Base-by-base conservation (phyloP, 2,797 vertebrate species). In the Holocentrus rufus region DNA sequence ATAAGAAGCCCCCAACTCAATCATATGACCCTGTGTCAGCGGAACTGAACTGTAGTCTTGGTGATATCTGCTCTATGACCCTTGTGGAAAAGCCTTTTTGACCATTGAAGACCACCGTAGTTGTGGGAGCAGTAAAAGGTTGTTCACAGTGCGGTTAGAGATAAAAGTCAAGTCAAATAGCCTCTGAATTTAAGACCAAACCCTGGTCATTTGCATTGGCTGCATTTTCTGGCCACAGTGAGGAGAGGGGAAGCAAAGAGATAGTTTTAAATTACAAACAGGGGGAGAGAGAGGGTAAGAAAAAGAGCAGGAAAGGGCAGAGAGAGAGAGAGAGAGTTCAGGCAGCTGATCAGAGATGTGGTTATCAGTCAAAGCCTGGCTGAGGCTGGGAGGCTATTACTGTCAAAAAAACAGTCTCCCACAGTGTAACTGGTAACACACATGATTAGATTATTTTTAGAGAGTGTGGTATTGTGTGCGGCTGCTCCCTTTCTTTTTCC, bases 401-500 rank as follows among this genome's bases (percentile, higher is more conserved):
- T 42, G 49, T 76, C 46, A 66, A 50, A 74, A 53, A 17, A 34
- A 58, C 20, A 50, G 39, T 25, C 65, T 55, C n/a, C 18, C 36
- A 56, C 1, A 63, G 7, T 57, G 53, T 71, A 61, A 66, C 46
- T 63, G 47, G 54, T 22, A 11, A 60, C 23, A 18, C 44, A 55
- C 11, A 47, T 58, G 47, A 74, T 58, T 70, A 20, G 25, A 55
- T 75, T 27, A 44, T 58, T 74, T 80, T 42, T 23, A 55, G 49
- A 61, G 13, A 69, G 7, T 36, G 36, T 25, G 20, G 23, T 39
- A 42, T 27, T 53, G 20, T 65, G 13, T 61, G 68, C 7, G 1
- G 11, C 69, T 36, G 61, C 52, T 57, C 30, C 30, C 50, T 36
- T 42, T 56, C 20, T 31, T 27, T 42, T 9, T 60, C 49, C 34